Base-by-base conservation (phyloP, 2,113 vertebrate species). In the Harpagus bidentatus region DNA sequence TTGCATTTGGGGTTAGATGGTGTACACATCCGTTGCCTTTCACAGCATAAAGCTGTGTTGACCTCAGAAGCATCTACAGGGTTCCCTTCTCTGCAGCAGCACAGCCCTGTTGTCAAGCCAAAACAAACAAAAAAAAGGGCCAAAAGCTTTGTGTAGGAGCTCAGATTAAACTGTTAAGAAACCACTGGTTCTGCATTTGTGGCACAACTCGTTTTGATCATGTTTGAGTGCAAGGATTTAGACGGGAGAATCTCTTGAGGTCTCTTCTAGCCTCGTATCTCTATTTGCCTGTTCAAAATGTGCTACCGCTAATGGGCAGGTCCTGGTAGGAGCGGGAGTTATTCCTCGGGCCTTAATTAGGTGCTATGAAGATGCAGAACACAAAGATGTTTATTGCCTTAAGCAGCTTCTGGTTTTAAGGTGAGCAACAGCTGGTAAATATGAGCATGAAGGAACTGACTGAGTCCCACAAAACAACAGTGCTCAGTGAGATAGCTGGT, bases 181-280 rank as follows among this genome's bases (percentile, higher is more conserved):
- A 19, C n/a, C 17, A 13, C 31, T 32, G 17, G 11, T 52, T 55
- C 42, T 59, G 73, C 17, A 6, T 28, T 31, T 42, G 11, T 23
- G 26, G 15, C 20, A 28, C 8, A 15, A 25, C 17, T 80, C 0
- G 0, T 14, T 66, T 78, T 36, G 40, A 3, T 43, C 4, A 2
- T 25, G 25, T 38, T 40, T 65, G 28, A 59, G 16, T 20, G 70
- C 13, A 43, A 32, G 4, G 74, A 31, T 32, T 94, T 73, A 52
- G 45, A 23, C 7, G 34, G 9, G 31, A 67, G 16, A 29, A 9
- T 34, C 56, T 63, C 16, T 36, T 7, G 11, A 58, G n/a, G 22
- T 36, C 32, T 55, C 6, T 86, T 70, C 8, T 36, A 55, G 45
- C 16, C 10, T 45, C 13, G 4, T 42, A 26, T 18, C 15, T 53